A percentile compares a stretch with the other conserved stretches of the same genome.
Evolutionary conservation across 2,797 vertebrate genomes (phyloP).

Genomic region (Synanceia verrucosa): DNA sequence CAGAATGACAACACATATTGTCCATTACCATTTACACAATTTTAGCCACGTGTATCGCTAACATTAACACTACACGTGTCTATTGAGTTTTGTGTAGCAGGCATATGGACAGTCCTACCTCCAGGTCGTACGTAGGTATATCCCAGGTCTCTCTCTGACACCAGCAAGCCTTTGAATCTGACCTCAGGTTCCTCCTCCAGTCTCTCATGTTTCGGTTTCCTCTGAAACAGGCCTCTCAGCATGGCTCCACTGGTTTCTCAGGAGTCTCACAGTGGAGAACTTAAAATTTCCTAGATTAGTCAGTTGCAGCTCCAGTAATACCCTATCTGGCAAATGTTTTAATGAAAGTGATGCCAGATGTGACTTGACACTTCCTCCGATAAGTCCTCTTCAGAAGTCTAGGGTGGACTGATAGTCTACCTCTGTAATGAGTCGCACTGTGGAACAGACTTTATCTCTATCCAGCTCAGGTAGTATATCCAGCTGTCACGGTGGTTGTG

Average conservation of each 20-base stretch:
- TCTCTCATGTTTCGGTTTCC: constrained; percentile 79
- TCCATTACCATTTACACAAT: too few relatives aligned
- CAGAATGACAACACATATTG: not conserved
- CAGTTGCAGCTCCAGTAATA: not conserved
- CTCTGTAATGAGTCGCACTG: not conserved
- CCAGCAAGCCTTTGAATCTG: constrained; percentile 89
- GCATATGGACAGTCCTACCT: constrained; percentile 84
- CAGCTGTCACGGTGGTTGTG: not conserved
- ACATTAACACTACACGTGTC: not conserved
- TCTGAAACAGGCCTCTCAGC: constrained; percentile 77
- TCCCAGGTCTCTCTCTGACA: constrained; percentile 88
- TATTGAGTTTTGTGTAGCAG: not conserved
- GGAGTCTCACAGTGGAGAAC: constrained; percentile 1
- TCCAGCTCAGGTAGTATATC: not conserved
- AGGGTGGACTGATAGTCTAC: not conserved
- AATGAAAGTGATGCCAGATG: not conserved
- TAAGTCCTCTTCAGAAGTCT: constrained; percentile 1
- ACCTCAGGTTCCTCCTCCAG: constrained; percentile 83
- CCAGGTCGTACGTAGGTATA: constrained; percentile 88
- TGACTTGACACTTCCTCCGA: not conserved
- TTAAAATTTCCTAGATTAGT: not conserved
- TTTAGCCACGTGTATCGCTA: not conserved
- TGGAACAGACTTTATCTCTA: not conserved
- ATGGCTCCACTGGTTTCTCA: constrained; percentile 53
- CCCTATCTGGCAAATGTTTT: not conserved